Evolutionary conservation across 2,113 vertebrate genomes (phyloP).

Genomic region (Ornithorhynchus anatinus): DNA sequence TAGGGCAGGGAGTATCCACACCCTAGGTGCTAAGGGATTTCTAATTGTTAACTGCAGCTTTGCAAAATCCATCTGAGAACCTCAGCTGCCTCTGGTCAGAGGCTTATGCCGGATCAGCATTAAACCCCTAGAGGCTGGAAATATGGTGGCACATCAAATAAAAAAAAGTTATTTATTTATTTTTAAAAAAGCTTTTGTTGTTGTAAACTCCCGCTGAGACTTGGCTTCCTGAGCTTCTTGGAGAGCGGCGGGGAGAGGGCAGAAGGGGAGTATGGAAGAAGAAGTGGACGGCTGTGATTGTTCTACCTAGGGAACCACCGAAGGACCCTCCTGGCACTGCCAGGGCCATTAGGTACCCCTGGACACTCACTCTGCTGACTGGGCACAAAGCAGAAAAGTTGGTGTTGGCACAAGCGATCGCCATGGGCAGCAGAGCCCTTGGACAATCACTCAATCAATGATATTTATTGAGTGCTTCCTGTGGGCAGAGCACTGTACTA

Average conservation of each 20-base stretch:
- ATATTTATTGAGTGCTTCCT: too few relatives aligned
- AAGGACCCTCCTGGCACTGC: too few relatives aligned
- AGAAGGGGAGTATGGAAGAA: not conserved
- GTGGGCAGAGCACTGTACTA: too few relatives aligned
- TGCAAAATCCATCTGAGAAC: slow-evolving; percentile 13
- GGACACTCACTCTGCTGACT: too few relatives aligned
- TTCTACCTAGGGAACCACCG: too few relatives aligned
- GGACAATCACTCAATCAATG: too few relatives aligned
- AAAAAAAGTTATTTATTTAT: not conserved
- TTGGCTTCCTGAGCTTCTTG: not conserved
- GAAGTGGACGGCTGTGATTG: not conserved
- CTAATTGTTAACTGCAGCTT: not conserved
- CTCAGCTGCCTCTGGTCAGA: not conserved
- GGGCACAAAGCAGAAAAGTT: too few relatives aligned
- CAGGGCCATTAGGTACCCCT: too few relatives aligned
- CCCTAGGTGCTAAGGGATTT: not conserved
- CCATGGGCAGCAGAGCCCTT: too few relatives aligned
- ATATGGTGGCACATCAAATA: not conserved
- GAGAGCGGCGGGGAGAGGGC: not conserved
- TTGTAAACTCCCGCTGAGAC: not conserved
- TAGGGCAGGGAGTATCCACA: too few relatives aligned
- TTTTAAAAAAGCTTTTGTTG: too few relatives aligned
- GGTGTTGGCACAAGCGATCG: too few relatives aligned
- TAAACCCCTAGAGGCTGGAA: not conserved
- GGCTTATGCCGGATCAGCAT: slow-evolving; percentile 11